These are phyloP conservation scores for Nylanderia fulva DNA, from an alignment of 1,140 invertebrate species.

Conservation along the genomic window DNA sequence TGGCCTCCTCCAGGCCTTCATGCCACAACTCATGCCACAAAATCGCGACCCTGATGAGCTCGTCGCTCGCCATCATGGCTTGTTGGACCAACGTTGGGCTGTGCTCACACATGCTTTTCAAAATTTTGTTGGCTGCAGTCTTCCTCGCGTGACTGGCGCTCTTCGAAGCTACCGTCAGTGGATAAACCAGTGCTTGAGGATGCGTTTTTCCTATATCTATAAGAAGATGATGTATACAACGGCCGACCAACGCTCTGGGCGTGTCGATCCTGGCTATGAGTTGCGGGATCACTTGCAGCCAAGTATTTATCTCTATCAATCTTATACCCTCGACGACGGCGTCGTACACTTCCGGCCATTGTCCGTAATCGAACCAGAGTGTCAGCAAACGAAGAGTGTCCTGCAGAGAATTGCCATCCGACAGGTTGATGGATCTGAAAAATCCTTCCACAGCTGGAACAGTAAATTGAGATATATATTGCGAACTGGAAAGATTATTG, in stretches of 20 bases:
- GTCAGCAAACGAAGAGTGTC: conserved; percentile 97
- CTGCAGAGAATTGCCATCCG: conserved; percentile 97
- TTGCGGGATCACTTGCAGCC: conserved; percentile 99
- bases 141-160: conserved; percentile 94
- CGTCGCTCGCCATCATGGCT: conserved; percentile 97
- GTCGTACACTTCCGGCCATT: conserved; percentile 97
- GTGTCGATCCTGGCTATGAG: conserved; percentile 99
- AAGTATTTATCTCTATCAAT: conserved; percentile 98
- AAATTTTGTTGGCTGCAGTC: conserved; percentile 97
- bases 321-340: conserved; percentile 96
- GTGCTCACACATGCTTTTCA: conserved; percentile 98
- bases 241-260: conserved; percentile 93
- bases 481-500: conserved; percentile 76
- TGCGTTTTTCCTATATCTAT: conserved; percentile 97
- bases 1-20: conserved; percentile 99
- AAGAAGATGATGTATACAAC: conserved; percentile 96
- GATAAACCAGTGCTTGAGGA: conserved; percentile 97
- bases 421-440: conserved; percentile 97
- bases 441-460: conserved; percentile 98
- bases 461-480: conserved; percentile 92
- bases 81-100: conserved; percentile 96
- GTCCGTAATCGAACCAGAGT: conserved; percentile 98
- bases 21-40: conserved; percentile 99
- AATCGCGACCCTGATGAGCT: conserved; percentile 99
- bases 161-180: conserved; percentile 98